Percentiles rank a stretch among this genome's conserved stretches.
Evolutionary conservation across 2,797 vertebrate species (phyloP).

Genomic region (Phoeniculus purpureus): DNA sequence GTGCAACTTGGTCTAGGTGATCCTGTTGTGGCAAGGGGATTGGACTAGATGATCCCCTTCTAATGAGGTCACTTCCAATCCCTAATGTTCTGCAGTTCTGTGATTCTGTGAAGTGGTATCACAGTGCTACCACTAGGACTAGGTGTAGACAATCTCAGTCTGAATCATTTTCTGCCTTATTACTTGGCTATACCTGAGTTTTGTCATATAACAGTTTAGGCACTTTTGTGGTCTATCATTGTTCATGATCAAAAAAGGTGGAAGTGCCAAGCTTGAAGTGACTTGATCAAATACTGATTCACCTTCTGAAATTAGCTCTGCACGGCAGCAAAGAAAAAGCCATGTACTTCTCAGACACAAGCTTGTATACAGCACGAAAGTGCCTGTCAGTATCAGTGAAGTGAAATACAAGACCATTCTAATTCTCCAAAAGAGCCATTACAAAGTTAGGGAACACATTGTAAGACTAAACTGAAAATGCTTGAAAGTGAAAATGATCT

Average conservation of each 20-base stretch:
- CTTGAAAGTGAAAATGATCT: constrained; percentile 30
- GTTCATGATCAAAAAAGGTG: not conserved
- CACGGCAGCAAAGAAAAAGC: constrained; percentile 62
- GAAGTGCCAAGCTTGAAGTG: constrained; percentile 19
- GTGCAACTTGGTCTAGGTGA: too few relatives aligned
- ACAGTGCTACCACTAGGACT: not conserved
- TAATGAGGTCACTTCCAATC: too few relatives aligned
- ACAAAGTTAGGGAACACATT: constrained; percentile 10
- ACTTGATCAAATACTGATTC: constrained; percentile 42
- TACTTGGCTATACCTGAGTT: not conserved
- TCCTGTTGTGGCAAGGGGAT: too few relatives aligned
- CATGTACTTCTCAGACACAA: not conserved
- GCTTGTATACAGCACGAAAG: not conserved
- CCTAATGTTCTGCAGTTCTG: too few relatives aligned
- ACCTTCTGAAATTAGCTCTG: constrained; percentile 53
- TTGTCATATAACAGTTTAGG: not conserved
- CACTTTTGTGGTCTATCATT: not conserved
- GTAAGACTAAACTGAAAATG: constrained; percentile 17
- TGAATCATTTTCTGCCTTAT: constrained; percentile 14
- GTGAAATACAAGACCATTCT: constrained; percentile 25
- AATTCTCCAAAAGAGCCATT: constrained; percentile 14
- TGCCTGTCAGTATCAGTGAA: constrained; percentile 25
- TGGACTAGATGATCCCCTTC: too few relatives aligned
- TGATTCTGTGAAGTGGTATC: not conserved
- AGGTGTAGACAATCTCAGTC: not conserved